These are phyloP conservation scores for Drosophila atroscutellata DNA, from an alignment of 2,888 invertebrate species.

Conservation along the genomic window DNA sequence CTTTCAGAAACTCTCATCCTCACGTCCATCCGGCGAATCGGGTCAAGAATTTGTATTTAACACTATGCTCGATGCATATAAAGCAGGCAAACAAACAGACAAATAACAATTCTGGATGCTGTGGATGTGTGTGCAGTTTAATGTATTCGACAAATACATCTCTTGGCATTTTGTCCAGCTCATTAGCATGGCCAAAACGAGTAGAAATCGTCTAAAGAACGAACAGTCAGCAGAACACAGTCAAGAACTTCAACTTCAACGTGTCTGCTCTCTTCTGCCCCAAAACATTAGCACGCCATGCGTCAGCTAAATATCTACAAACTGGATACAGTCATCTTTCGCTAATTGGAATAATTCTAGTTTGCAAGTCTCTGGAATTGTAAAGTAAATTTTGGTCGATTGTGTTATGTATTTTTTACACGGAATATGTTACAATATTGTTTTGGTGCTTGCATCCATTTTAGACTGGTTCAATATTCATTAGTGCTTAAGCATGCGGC, in stretches of 20 bases:
- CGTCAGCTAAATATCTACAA: slow-evolving; percentile 1
- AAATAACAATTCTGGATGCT: slow-evolving; percentile 33
- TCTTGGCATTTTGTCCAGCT: slow-evolving; percentile 50
- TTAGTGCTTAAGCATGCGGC: not conserved
- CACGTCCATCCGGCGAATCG: slow-evolving; percentile 30
- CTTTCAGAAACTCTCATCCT: not conserved
- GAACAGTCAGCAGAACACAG: not conserved
- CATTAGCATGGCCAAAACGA: slow-evolving; percentile 53
- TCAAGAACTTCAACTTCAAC: slow-evolving; percentile 25
- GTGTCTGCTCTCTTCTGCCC: slow-evolving; percentile 21
- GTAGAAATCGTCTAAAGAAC: not conserved
- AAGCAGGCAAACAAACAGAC: slow-evolving; percentile 17
- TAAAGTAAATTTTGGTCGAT: not conserved
- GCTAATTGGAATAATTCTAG: not conserved
- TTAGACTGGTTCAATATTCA: not conserved
- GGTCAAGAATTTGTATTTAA: slow-evolving; percentile 51
- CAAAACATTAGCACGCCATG: slow-evolving; percentile 29
- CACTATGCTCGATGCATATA: slow-evolving; percentile 32
- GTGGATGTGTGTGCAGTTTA: slow-evolving; percentile 1
- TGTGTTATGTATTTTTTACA: not conserved
- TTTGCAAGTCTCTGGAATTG: not conserved
- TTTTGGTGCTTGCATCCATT: too few species aligned
- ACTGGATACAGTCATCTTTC: not conserved
- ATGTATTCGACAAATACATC: slow-evolving; percentile 29
- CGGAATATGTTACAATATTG: too few species aligned